Base-by-base conservation (phyloP, 1,140 invertebrate genomes). In the Druon quercuslanigerum region DNA sequence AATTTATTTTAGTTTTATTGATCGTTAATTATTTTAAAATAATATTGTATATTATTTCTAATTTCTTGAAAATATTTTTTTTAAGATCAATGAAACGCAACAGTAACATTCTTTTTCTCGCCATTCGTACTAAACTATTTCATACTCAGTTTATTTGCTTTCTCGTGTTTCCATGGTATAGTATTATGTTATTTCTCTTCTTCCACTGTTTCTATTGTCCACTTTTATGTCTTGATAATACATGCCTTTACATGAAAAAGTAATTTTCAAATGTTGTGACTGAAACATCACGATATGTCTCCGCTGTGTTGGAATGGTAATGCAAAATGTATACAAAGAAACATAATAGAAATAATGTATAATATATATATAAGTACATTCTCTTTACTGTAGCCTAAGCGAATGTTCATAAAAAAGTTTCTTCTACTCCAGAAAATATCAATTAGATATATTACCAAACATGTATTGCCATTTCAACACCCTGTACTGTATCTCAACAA, bases 81-180 rank as follows among this genome's bases (percentile, higher is more conserved):
- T 0, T 7, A 16, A 54, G 2, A 1, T 14, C 19, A 33, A 33
- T 40, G 20, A 14, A 66, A 33, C 20, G 14, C 4, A 8, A 14
- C 16, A 14, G 13, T 66, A 13, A 14, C 20, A 14, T 40, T 16
- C 1, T 0, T 14, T 4, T 66, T 66, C 20, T 66, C 7, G 57
- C 33, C 25, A 66, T 66, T 66, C 20, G 16, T 25, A 40, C 57
- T 66, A 4, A 16, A 16, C 25, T 66, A 20, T 66, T 66, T 16
- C 25, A 14, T 66, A 40, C 13, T 20, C 57, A 40, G 20, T 40
- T 66, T 66, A 66, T 66, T 66, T 66, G 20, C 20, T 66, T 66
- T 66, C 57, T 66, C 25, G 3, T 66, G 57, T 40, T 66, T 66
- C 25, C 57, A 40, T 13, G 25, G 57, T 66, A 20, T 33, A 13